Percentiles rank a stretch among this genome's conserved stretches.
phyloP scores from a whole-genome alignment of 2,797 vertebrate genomes.

The Crenuchus spilurus region DNA sequence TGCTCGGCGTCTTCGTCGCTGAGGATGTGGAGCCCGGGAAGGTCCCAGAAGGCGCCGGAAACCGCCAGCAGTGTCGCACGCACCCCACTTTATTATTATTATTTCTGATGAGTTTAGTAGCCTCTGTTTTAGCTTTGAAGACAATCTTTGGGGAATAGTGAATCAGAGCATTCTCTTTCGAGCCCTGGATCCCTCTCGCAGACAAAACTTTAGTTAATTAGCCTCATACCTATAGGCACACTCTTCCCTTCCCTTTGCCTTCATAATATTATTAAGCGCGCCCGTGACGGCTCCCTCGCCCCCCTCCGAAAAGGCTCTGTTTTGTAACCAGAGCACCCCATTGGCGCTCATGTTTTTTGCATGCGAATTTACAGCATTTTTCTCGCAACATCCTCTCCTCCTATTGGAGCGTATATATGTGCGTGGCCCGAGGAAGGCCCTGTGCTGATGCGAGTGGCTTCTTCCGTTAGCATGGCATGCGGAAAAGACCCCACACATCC shows the following conservation, averaged over 20 bases:
- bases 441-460: conserved; percentile 52
- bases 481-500: conserved; percentile 62
- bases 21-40: conserved; percentile 43
- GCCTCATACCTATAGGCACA: conserved; percentile 80
- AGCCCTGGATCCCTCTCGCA: conserved; percentile 74
- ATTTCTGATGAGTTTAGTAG: conserved; percentile 82
- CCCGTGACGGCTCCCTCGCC: conserved; percentile 69
- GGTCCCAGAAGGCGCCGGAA: conserved; percentile 54
- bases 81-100: conserved; percentile 69
- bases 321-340: conserved; percentile 75
- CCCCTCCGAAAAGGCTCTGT: conserved; percentile 58
- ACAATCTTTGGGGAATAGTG: conserved; percentile 80
- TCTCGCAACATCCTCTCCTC: conserved; percentile 72
- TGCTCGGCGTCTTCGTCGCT: conserved; percentile 27
- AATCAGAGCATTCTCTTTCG: conserved; percentile 72
- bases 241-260: conserved; percentile 72
- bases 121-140: conserved; percentile 80
- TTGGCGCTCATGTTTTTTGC: conserved; percentile 69
- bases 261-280: conserved; percentile 75
- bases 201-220: conserved; percentile 85
- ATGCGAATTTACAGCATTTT: conserved; percentile 78
- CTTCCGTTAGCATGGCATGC: conserved; percentile 48
- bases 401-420: conserved; percentile 63
- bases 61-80: conserved; percentile 69
- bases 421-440: conserved; percentile 69